phyloP scores from a whole-genome alignment of 1,140 invertebrate species.

The Drosophila orosa region DNA sequence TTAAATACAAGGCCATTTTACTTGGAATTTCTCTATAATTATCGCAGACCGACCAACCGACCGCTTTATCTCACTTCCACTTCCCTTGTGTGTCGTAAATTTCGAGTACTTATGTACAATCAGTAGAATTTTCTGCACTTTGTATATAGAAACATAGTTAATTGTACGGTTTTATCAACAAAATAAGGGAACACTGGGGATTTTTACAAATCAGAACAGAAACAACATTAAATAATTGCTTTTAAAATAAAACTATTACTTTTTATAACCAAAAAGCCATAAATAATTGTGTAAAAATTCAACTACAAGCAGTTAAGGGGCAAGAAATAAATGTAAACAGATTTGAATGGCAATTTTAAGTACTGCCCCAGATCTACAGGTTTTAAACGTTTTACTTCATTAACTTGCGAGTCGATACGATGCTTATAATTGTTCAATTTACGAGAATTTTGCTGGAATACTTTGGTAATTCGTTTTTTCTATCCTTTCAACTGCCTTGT shows the following conservation, averaged over 20 bases:
- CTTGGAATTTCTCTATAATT: slow-evolving; percentile 5
- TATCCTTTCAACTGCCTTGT: slow-evolving; percentile 9
- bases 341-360: neutral
- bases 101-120: neutral
- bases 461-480: neutral
- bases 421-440: slow-evolving; percentile 20
- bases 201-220: neutral
- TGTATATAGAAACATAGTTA: neutral
- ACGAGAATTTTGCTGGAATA: slow-evolving; percentile 14
- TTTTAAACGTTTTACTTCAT: slow-evolving; percentile 8
- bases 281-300: neutral
- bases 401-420: neutral
- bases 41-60: neutral
- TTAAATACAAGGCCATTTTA: slow-evolving; percentile 4
- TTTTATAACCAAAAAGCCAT: neutral
- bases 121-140: slow-evolving; percentile 11
- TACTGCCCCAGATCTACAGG: neutral
- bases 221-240: neutral
- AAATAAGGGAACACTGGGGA: neutral
- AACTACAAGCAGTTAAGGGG: neutral
- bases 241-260: neutral
- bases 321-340: neutral
- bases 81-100: slow-evolving; percentile 9
- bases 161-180: neutral
- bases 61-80: slow-evolving; percentile 25